Conservation (phyloP, 2,888 invertebrate species). For the Phengaris arion region DNA sequence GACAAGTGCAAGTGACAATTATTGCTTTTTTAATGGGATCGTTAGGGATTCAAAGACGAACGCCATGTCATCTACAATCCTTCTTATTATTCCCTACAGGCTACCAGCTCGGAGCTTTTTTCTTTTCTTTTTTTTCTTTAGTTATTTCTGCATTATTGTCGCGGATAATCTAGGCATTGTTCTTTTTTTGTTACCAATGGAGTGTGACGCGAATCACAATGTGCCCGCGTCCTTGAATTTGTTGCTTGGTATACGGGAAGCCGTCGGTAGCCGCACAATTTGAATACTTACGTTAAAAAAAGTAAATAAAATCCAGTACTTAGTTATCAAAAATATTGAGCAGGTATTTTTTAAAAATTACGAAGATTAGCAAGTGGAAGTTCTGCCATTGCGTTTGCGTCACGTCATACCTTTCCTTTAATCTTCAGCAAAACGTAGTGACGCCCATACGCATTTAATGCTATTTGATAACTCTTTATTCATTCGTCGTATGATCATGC, state of each 20-base stretch:
- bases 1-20: slow-evolving; percentile 18
- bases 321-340: no score
- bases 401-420: not conserved
- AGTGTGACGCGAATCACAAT: slow-evolving; percentile 16
- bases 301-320: no score
- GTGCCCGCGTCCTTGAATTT: not conserved
- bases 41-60: slow-evolving; percentile 16
- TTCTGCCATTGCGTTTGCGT: not conserved
- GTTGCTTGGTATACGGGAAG: not conserved
- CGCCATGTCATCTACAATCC: slow-evolving; percentile 11
- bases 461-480: not conserved
- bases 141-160: slow-evolving; percentile 20
- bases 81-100: slow-evolving; percentile 19
- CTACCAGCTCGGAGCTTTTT: not conserved
- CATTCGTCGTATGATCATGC: not conserved
- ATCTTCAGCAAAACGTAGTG: not conserved
- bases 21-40: slow-evolving; percentile 17
- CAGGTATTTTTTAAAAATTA: no score
- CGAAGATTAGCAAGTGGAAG: not conserved
- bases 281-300: not conserved
- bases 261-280: not conserved
- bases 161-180: slow-evolving; percentile 26
- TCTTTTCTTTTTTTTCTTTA: not conserved
- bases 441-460: not conserved
- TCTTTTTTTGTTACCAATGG: slow-evolving; percentile 26